These are phyloP conservation scores for Zoroaster sp. DNA, from an alignment of 53 echinoderm and acorn worm species.

Conservation along the genomic window DNA sequence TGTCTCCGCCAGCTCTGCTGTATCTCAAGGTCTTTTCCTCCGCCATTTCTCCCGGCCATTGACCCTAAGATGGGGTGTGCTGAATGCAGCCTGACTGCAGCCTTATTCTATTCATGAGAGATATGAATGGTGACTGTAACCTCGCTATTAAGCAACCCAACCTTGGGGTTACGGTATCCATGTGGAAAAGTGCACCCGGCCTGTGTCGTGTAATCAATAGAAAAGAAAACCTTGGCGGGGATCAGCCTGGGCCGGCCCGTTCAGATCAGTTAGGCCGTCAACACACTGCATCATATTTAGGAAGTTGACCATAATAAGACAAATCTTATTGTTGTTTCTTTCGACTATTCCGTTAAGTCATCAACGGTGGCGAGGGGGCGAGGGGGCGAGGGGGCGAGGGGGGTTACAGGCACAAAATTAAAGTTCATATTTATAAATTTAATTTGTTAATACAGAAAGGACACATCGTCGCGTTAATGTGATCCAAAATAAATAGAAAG, in stretches of 20 bases:
- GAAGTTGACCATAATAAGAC: not conserved
- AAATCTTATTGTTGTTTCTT: not conserved
- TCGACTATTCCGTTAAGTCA: not conserved
- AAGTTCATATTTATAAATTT: too few species aligned
- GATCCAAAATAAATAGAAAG: too few species aligned
- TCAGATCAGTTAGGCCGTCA: not conserved
- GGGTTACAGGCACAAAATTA: too few species aligned
- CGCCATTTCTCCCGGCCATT: constrained; percentile 32
- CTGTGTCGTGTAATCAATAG: not conserved
- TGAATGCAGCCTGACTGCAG: not conserved
- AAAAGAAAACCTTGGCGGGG: constrained; percentile 26
- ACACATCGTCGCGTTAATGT: too few species aligned
- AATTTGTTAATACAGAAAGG: too few species aligned
- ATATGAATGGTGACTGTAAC: not conserved
- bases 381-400: too few species aligned
- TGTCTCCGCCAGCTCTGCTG: constrained; percentile 25
- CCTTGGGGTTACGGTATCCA: constrained; percentile 2
- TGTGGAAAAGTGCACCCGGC: constrained; percentile 38
- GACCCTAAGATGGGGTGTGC: not conserved
- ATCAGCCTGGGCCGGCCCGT: not conserved
- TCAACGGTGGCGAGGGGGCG: too few species aligned
- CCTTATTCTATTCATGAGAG: not conserved
- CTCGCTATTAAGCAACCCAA: not conserved
- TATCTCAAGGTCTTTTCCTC: constrained; percentile 39
- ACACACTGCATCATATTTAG: not conserved